Base-by-base conservation (phyloP, 1,140 invertebrate genomes). In the Ceratosolen fusciceps region DNA sequence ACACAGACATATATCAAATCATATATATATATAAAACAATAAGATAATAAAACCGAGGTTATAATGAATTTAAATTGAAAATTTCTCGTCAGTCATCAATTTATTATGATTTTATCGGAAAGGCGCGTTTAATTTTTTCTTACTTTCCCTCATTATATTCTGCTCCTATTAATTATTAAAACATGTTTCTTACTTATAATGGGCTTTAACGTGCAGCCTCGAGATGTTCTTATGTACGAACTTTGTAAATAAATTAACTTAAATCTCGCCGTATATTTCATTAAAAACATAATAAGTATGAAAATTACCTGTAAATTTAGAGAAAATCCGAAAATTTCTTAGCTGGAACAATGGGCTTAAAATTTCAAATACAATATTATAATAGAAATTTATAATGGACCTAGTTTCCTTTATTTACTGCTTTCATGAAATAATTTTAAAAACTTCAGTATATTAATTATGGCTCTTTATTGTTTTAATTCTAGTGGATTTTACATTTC, bases 171-270 rank as follows among this genome's bases (percentile, higher is more conserved):
- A 74, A 62, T 74, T 62, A 62, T 74, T 74, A 62, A 74, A 74
- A 74, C 37, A 62, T 62, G 37, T 62, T 52, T 39, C 73, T 62
- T 62, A 62, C 58, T 47, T 58, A 74, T 60, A 74, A 74, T 74
- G 37, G 47, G 43, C 62, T 62, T 62, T 62, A 43, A 62, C 34
- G 24, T 60, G 12, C n/a, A 0, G 19, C 58, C 56, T 47, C 12
- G 37, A 54, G 56, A 16, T 21, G 37, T 62, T 74, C 73, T 74
- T 62, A 47, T 62, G 12, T 37, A 43, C 16, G 60, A 74, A 62
- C 73, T 74, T 62, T 10, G 34, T 62, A 62, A 74, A 74, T 74
- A 47, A 62, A 62, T 74, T 56, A 21, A 68, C 16, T 70, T 47
- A 70, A 60, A 29, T 34, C 60, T 21, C 37, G 19, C 26, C 14